phyloP scores from a whole-genome alignment of 1,140 invertebrate species.

The Drosophila simulans region DNA sequence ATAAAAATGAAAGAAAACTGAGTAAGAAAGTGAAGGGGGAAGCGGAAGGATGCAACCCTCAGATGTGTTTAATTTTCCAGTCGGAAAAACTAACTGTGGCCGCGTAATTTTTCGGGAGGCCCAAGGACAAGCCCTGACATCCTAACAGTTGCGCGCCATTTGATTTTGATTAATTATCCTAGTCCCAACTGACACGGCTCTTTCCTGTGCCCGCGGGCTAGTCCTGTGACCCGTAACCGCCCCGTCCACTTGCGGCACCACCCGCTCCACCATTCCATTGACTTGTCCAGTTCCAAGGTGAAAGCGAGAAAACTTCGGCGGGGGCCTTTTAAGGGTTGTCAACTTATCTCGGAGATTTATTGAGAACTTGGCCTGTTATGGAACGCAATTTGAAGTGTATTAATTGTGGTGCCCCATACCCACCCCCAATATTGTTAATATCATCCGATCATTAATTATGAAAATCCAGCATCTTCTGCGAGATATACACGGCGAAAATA shows the following conservation, averaged over 20 bases:
- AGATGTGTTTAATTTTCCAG: slow-evolving; percentile 41
- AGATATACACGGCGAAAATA: neutral
- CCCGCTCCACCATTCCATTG: neutral
- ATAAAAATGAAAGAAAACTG: slow-evolving; percentile 40
- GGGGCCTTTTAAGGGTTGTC: slow-evolving; percentile 66
- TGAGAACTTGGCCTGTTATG: slow-evolving; percentile 64
- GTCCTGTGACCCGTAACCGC: slow-evolving; percentile 8
- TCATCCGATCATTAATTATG: slow-evolving; percentile 68
- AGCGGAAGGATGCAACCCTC: slow-evolving; percentile 52
- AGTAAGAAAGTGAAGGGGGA: slow-evolving; percentile 3
- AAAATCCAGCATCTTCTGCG: slow-evolving; percentile 21
- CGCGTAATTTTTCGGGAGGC: slow-evolving; percentile 56
- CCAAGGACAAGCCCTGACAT: slow-evolving; percentile 50
- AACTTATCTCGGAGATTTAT: slow-evolving; percentile 81
- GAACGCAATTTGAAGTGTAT: slow-evolving; percentile 80
- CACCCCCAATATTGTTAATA: slow-evolving; percentile 29
- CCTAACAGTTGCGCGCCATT: slow-evolving; percentile 69
- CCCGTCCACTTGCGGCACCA: neutral
- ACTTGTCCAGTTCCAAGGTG: slow-evolving; percentile 53
- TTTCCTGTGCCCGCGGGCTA: slow-evolving; percentile 63
- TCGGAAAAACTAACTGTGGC: slow-evolving; percentile 50
- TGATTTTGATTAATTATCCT: slow-evolving; percentile 84
- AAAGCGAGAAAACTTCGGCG: slow-evolving; percentile 58
- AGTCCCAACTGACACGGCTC: slow-evolving; percentile 55
- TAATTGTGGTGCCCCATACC: slow-evolving; percentile 56